Base-by-base conservation (phyloP, 2,797 vertebrate genomes). In the Dicrostonyx torquatus region DNA sequence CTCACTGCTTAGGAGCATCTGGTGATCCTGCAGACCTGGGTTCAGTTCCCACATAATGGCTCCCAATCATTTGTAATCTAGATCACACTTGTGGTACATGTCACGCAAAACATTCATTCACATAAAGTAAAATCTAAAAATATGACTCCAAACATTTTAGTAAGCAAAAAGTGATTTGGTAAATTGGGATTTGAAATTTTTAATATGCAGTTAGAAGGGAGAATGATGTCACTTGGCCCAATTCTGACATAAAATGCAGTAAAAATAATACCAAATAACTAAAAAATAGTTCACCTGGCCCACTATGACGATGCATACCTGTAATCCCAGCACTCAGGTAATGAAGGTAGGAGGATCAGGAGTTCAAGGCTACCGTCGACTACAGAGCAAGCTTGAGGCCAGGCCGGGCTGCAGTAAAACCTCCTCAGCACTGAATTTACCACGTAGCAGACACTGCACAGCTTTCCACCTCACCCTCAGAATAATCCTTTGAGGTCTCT, bases 101-200 rank as follows among this genome's bases (percentile, higher is more conserved):
- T 78, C 31, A 22, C 37, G 8, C 53, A 26, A 82, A 58, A 82
- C 55, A 62, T 31, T 62, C 37, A 82, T 40, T 29, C 55, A 80
- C 48, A n/a, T 78, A 53, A 48, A 48, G 22, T 37, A 60, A 40
- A 82, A 43, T 29, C 22, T 40, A 43, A 80, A 26, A 60, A 53
- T 22, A 22, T n/a, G 78, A 91, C 29, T 13, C 2, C 70, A 76
- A 80, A 84, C 13, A 18, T 93, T 83, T 89, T 85, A 91, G 80
- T n/a, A 55, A 60, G 24, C 20, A 85, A 73, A 96, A 87, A 75
- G 24, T 55, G 89, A 94, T 76, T 77, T 70, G 48, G 8, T 91
- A 87, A 87, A 66, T 76, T 73, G 48, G 8, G n/a, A 73, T n/a
- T 84, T 85, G n/a, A 66, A 64, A 7, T 50, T 70, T 68, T 64